Base-by-base conservation (phyloP, 64 coral and sea anemone species). In the Montipora capricornis region DNA sequence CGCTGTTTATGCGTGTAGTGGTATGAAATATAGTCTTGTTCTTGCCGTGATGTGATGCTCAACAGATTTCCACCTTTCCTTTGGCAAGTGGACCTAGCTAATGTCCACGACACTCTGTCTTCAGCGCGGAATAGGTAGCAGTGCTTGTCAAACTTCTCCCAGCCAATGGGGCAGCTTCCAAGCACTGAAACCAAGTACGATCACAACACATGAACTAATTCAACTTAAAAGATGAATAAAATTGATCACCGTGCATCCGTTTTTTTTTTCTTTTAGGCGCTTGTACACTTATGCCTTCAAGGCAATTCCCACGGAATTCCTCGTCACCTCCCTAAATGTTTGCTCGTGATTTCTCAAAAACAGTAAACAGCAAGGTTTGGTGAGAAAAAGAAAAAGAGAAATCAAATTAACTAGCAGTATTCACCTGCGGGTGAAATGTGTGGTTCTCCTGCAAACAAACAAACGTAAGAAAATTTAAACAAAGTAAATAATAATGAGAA, bases 11-110 rank as follows among this genome's bases (percentile, higher is more conserved):
- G 4, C 12, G 51, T 86, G 29, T 86, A 96, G 79, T 94, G 89
- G 50, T 89, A 94, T 2, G 85, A 74, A 20, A 96, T 85, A 60
- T 92, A 99, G 84, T 99, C 95, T 66, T 94, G 93, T 44, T 96
- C 94, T 45, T 94, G 88, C 0, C 73, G 44, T 73, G 78, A 94
- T 9, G 66, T 86, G 47, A 99, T 89, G 84, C 97, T 99, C 5
- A 96, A 79, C 49, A 99, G 78, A n/a, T 99, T 84, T 5, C 94
- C 95, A 0, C 95, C 94, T 66, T 89, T 75, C 5, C 89, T 93
- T 59, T 64, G 79, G 60, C 97, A 99, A 8, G 52, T 47, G 37
- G 55, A 80, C 26, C 92, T 88, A 0, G 97, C 94, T 44, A 13
- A 22, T 16, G 97, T 7, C 97, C 97, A 99, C 11, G 83, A 52